Base-by-base conservation (phyloP, 64 coral and sea anemone species). In the Astreopora myriophthalma region DNA sequence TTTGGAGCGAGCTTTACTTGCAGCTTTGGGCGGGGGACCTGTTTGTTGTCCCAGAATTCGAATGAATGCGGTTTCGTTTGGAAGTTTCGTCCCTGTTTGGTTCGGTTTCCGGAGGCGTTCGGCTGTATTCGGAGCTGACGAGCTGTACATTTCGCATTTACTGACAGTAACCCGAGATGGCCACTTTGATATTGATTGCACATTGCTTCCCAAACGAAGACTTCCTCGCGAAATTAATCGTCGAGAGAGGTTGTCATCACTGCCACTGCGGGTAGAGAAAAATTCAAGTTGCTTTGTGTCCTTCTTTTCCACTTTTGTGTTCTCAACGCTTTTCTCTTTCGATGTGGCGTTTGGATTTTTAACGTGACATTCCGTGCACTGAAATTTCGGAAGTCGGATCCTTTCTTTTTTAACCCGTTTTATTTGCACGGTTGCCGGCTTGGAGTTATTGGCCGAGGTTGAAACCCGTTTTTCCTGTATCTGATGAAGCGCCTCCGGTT, bases 41-140 rank as follows among this genome's bases (percentile, higher is more conserved):
- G 69, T 92, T 85, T 85, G 79, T 12, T 92, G 80, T 20, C 90
- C 90, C n/a, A 86, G 49, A 57, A 92, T 76, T 71, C 39, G 51
- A 48, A 92, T 92, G 85, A 85, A 92, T 19, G 80, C 69, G 7
- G 49, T 77, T 85, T 86, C 69, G 5, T 48, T 30, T 11, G 80
- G 34, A 62, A 73, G 34, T 8, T 81, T 84, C 13, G 20, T 84
- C 33, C 48, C 67, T 17, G 38, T 48, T 32, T 84, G 25, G 29
- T 14, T 57, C 8, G 51, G 27, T 84, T 66, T 52, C 23, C 35
- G 27, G 22, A 31, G 19, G 34, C 32, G 52, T 17, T 83, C 79
- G 10, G 17, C 30, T 0, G 52, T 64, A 1, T 46, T 35, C 23
- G 77, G 40, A 31, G 24, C 28, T 34, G 34, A 72, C 6, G 40